phyloP scores from a whole-genome alignment of 2,888 invertebrate genomes.

The Nematopogon swammerdamellus region DNA sequence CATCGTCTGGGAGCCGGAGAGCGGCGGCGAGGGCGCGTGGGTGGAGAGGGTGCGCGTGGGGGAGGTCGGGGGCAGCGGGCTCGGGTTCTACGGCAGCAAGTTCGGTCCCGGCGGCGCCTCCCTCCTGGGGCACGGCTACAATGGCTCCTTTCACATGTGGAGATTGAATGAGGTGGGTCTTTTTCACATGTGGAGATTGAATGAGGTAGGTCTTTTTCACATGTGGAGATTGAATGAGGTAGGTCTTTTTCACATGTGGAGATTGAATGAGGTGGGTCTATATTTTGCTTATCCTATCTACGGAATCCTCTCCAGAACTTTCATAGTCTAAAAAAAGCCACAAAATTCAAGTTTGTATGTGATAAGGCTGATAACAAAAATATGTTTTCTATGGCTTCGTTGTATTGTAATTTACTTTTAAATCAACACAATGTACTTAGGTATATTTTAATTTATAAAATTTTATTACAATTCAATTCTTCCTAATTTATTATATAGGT shows the following conservation, averaged over 20 bases:
- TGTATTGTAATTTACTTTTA: too few species aligned
- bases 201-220: constrained; percentile 31
- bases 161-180: constrained; percentile 41
- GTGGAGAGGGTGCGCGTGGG: constrained; percentile 81
- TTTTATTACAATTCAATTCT: too few species aligned
- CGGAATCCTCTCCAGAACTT: too few species aligned
- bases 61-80: constrained; percentile 88
- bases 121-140: constrained; percentile 85
- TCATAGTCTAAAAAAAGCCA: too few species aligned
- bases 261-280: constrained; percentile 37
- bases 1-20: constrained; percentile 78
- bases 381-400: too few species aligned
- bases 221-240: too few species aligned
- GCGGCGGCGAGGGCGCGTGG: constrained; percentile 62
- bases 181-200: constrained; percentile 72
- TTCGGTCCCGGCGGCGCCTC: constrained; percentile 67
- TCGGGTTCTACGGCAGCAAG: constrained; percentile 91
- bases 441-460: too few species aligned
- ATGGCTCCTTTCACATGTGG: constrained; percentile 92
- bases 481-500: too few species aligned
- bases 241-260: constrained; percentile 92
- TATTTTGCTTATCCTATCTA: neutral
- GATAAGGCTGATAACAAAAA: too few species aligned
- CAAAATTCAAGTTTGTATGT: too few species aligned
- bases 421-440: too few species aligned